Base-by-base conservation (phyloP, 2,888 invertebrate species). In the Dryomyza anilis region DNA sequence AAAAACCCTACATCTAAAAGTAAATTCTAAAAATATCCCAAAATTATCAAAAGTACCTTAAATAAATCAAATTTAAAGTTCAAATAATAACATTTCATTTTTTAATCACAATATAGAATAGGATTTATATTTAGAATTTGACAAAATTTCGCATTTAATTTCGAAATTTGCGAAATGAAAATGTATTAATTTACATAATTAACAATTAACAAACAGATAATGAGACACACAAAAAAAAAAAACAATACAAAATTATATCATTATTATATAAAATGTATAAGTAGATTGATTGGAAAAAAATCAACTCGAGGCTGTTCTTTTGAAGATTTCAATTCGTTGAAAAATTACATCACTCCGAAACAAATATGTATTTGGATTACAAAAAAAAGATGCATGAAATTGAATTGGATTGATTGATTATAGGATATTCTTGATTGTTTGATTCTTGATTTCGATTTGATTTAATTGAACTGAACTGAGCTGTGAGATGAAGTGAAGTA, bases 71-170 rank as follows among this genome's bases (percentile, higher is more conserved):
- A n/a, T n/a, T n/a, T n/a, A n/a, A n/a, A n/a, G n/a, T n/a, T n/a
- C n/a, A n/a, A n/a, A n/a, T n/a, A n/a, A n/a, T n/a, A n/a, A n/a
- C n/a, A n/a, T n/a, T n/a, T n/a, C n/a, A n/a, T n/a, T n/a, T n/a
- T n/a, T n/a, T n/a, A n/a, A n/a, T n/a, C n/a, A n/a, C n/a, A n/a
- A n/a, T n/a, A n/a, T n/a, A n/a, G n/a, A n/a, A n/a, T n/a, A n/a
- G n/a, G n/a, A n/a, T n/a, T n/a, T n/a, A n/a, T n/a, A n/a, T n/a
- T n/a, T n/a, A n/a, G n/a, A 66, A 67, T 69, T 71, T 69, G 69
- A 73, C 67, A 71, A 67, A 73, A 71, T 71, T 72, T 70, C 53
- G 67, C 63, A 66, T 64, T 36, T 64, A 64, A 64, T 62, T 53
- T n/a, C n/a, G n/a, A n/a, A n/a, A n/a, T n/a, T n/a, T n/a, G n/a